These are phyloP conservation scores for Otus sunia DNA, from an alignment of 2,113 vertebrate genomes.

Conservation along the genomic window DNA sequence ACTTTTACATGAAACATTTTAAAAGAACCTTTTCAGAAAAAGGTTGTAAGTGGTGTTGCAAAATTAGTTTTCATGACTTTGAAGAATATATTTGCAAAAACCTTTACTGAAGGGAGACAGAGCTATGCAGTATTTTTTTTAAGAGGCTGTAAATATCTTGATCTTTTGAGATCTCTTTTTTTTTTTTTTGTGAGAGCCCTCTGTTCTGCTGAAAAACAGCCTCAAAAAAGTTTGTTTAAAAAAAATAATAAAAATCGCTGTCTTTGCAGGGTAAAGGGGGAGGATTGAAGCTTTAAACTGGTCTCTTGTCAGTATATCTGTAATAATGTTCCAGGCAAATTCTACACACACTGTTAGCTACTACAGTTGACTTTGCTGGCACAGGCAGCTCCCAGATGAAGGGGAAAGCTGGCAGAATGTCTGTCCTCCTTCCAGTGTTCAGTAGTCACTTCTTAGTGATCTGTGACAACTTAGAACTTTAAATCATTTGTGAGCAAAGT, in stretches of 20 bases:
- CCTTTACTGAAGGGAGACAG: background rate
- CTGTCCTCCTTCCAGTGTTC: background rate
- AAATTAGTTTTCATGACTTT: background rate
- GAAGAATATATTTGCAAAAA: background rate
- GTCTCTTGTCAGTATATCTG: background rate
- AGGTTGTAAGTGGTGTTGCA: background rate
- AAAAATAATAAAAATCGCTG: rapidly evolving
- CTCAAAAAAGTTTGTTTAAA: background rate
- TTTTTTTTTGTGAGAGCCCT: background rate
- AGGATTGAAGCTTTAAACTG: background rate
- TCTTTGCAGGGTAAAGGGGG: background rate
- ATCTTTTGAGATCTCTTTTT: background rate
- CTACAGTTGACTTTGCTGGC: background rate
- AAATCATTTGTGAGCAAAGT: background rate
- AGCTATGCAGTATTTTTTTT: background rate
- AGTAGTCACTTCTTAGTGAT: background rate
- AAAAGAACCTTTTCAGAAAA: background rate
- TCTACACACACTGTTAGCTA: background rate
- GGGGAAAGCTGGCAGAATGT: background rate
- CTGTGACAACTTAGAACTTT: background rate
- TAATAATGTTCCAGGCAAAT: background rate
- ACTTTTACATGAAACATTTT: background rate
- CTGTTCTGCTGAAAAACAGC: background rate
- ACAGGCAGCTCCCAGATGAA: background rate
- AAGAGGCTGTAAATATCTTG: background rate